Percentiles rank a stretch among this genome's conserved stretches.
Conservation (phyloP, 92 coral and sea anemone genomes). For the Epizoanthus scotinus region DNA sequence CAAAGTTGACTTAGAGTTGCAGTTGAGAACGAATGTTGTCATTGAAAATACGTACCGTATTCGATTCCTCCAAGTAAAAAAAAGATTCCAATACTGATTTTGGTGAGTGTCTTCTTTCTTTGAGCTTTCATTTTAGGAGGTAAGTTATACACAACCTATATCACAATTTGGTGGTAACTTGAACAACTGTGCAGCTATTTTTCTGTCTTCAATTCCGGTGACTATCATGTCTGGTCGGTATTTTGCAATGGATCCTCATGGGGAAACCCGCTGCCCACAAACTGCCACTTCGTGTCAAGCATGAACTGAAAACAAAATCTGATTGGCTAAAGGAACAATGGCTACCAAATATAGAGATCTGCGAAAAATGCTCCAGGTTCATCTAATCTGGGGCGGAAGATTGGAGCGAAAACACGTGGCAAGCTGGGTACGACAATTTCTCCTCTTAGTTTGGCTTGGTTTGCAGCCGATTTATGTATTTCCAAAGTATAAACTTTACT, state of each 20-base stretch:
- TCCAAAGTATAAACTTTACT: background rate
- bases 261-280: slow-evolving; percentile 37
- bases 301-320: background rate
- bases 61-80: slow-evolving; percentile 92
- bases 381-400: slow-evolving; percentile 85
- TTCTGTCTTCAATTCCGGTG: too few species aligned
- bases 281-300: background rate
- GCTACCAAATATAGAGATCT: slow-evolving; percentile 44
- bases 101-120: slow-evolving; percentile 70
- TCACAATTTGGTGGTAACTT: too few species aligned
- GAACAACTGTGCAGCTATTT: too few species aligned
- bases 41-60: slow-evolving; percentile 69
- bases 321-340: slow-evolving; percentile 66
- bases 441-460: slow-evolving; percentile 2
- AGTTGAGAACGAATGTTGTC: too few species aligned
- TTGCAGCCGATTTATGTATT: background rate
- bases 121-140: slow-evolving; percentile 37
- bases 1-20: too few species aligned
- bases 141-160: background rate
- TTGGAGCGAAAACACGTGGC: slow-evolving; percentile 97
- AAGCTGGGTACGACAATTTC: slow-evolving; percentile 37
- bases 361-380: slow-evolving; percentile 29
- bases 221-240: too few species aligned
- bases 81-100: slow-evolving; percentile 77
- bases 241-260: too few species aligned